Conservation (phyloP, 2,113 vertebrate species). For the Rhodinocichla rosea region DNA sequence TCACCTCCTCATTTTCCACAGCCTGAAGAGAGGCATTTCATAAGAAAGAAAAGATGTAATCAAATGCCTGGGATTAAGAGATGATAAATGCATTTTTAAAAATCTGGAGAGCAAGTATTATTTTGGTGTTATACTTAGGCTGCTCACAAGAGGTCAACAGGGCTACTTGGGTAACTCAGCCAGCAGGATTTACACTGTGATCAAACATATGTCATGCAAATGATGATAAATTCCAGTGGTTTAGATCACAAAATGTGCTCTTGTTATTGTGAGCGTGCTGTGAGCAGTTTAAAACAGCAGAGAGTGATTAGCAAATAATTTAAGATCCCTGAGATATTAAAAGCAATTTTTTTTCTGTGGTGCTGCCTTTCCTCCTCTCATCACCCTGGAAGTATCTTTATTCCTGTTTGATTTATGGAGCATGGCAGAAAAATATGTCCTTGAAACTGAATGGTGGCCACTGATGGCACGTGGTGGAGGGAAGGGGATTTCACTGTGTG, state of each 20-base stretch:
- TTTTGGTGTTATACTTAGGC: not conserved
- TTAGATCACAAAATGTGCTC: not conserved
- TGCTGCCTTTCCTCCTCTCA: not conserved
- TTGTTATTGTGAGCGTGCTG: not conserved
- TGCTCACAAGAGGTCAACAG: not conserved
- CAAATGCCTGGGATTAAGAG: not conserved
- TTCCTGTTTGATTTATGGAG: conserved; percentile 15
- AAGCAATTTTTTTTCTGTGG: not conserved
- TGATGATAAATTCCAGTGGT: not conserved
- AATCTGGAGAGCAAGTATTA: not conserved
- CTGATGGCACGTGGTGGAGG: not conserved
- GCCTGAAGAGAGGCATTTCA: not conserved
- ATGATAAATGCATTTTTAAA: not conserved
- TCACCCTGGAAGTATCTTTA: not conserved
- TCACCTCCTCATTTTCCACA: not conserved
- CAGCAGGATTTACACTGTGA: not conserved
- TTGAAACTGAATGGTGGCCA: not conserved
- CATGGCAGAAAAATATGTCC: not conserved
- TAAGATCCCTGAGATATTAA: not conserved
- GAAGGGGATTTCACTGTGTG: not conserved
- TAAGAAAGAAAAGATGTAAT: conserved; percentile 6
- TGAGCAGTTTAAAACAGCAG: not conserved
- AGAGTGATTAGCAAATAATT: conserved; percentile 27
- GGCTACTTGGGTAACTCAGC: not conserved
- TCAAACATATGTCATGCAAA: not conserved